Evolutionary conservation across 2,888 invertebrate genomes (phyloP), one percentile per base, ranked within the genome.

Genomic region (Drosophila yooni): DNA sequence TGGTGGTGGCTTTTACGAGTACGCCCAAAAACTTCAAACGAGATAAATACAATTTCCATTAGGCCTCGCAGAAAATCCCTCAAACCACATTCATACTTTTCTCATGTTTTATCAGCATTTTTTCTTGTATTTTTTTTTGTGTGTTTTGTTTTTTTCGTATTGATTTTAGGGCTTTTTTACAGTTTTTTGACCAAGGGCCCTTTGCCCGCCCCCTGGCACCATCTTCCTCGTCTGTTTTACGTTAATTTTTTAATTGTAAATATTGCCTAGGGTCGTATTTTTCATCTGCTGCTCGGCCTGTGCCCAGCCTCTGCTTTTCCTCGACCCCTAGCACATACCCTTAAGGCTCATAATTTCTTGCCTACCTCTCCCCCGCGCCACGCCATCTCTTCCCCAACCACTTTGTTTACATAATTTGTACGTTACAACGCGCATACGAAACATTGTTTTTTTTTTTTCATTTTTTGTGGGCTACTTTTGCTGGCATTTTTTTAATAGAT

Each of bases 161-260:
- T 85, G 85, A 85, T 85, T 85, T 85, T 88, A 85, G 82, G 85
- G 86, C 85, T 85, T 85, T 56, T 88, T 85, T 86, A 82, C 88
- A 85, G 85, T 85, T 88, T 83, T 83, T 81, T 73, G 63, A 67
- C 67, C 63, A 51, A 52, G 58, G 40, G 63, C 56, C 62, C 36
- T 15, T 43, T n/a, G 11, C 36, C 15, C 51, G 25, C 46, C 54
- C 46, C 40, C 36, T 25, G 36, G 51, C 70, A 54, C 69, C 70
- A 66, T 78, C 74, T 76, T 78, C 66, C 78, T 79, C 72, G 72
- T 76, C 85, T 87, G 89, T 89, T 89, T 87, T 89, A 89, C 89
- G 89, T 87, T 89, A 89, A 89, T 89, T 88, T 88, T 89, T 88
- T 88, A 89, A 89, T 88, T 88, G 88, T 88, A 88, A 89, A 88